Percentiles rank a stretch among this genome's conserved stretches.
These are phyloP conservation scores for Rhinogobio ventralis DNA, from an alignment of 2,797 vertebrate species.

Conservation along the genomic window DNA sequence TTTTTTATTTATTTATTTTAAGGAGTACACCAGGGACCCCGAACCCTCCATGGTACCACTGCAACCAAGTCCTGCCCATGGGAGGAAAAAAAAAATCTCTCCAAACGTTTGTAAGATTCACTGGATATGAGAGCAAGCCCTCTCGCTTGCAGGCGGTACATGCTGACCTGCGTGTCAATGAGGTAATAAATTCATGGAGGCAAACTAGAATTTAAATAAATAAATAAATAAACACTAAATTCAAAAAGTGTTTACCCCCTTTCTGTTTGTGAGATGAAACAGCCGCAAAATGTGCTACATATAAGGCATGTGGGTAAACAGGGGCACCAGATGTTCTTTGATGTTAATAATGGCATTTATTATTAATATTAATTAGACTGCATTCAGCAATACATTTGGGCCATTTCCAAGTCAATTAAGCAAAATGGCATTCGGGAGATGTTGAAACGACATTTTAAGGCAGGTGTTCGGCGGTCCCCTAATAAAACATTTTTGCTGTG, in stretches of 20 bases:
- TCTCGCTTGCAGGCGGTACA: slow-evolving; percentile 77
- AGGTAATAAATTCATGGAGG: slow-evolving; percentile 65
- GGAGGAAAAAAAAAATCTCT: slow-evolving; percentile 79
- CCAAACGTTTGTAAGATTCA: slow-evolving; percentile 57
- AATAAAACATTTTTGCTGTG: slow-evolving; percentile 99
- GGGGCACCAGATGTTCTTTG: slow-evolving; percentile 99
- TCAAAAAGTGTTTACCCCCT: slow-evolving; percentile 88
- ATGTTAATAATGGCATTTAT: slow-evolving; percentile 99
- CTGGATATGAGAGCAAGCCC: slow-evolving; percentile 58
- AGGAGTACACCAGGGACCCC: slow-evolving; percentile 87
- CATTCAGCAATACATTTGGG: slow-evolving; percentile 99
- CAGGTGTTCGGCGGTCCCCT: slow-evolving; percentile 98
- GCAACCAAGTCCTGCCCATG: slow-evolving; percentile 87
- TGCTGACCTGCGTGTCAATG: slow-evolving; percentile 85
- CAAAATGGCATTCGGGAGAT: slow-evolving; percentile 99
- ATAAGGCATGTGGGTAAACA: slow-evolving; percentile 99
- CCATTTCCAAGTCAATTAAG: slow-evolving; percentile 99
- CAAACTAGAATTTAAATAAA: slow-evolving; percentile 64
- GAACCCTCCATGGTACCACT: slow-evolving; percentile 89
- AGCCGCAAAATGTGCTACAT: slow-evolving; percentile 98
- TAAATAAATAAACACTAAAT: slow-evolving; percentile 64
- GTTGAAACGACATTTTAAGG: slow-evolving; percentile 99
- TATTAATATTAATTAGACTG: slow-evolving; percentile 99
- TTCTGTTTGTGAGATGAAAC: slow-evolving; percentile 97
- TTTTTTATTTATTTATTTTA: slow-evolving; percentile 72